These are phyloP conservation scores for Hydractinia symbiolongicarpus DNA, from an alignment of 30 jellyfish, hydroid and myxozoan species.

Conservation along the genomic window DNA sequence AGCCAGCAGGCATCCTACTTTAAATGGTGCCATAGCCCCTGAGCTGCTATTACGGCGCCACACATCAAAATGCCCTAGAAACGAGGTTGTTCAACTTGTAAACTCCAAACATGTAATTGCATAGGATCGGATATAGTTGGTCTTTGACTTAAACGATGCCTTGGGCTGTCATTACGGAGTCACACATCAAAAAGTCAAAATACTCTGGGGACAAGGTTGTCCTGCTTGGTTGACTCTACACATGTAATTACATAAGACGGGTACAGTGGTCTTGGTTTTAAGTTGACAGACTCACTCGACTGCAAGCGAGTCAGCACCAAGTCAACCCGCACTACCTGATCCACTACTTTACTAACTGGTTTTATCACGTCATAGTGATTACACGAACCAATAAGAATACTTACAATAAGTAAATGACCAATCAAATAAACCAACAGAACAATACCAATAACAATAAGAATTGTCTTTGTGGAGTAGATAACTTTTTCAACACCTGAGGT, in stretches of 20 bases:
- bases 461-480: conserved; percentile 1
- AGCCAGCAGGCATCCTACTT: too few species aligned
- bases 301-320: not conserved
- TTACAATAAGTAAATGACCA: conserved; percentile 10
- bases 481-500: not conserved
- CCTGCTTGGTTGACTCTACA: too few species aligned
- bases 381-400: not conserved
- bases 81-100: too few species aligned
- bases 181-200: too few species aligned
- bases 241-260: conserved; percentile 1
- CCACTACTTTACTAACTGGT: not conserved
- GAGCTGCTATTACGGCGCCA: too few species aligned
- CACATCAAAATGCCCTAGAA: too few species aligned
- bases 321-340: not conserved
- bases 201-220: too few species aligned
- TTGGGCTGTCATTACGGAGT: too few species aligned
- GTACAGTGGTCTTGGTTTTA: too few species aligned
- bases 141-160: too few species aligned
- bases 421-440: not conserved
- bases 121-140: not conserved
- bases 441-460: not conserved
- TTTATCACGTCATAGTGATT: not conserved
- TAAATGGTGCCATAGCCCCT: too few species aligned
- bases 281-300: too few species aligned
- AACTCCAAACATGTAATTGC: not conserved